Evolutionary conservation across 1,140 invertebrate species (phyloP).

Genomic region (Amyelois transitella): DNA sequence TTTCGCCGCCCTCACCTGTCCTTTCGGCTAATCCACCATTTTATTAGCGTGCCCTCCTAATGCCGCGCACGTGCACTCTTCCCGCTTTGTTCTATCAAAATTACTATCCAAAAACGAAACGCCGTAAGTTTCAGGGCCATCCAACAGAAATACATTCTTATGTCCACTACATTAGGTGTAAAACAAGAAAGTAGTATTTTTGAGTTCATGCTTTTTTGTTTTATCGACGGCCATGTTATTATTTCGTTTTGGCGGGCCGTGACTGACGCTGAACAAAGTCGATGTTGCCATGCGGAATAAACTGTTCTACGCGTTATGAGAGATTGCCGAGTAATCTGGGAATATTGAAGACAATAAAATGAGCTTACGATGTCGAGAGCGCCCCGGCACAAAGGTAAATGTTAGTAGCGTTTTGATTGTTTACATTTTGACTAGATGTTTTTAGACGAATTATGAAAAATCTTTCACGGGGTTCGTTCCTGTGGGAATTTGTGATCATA

Average conservation of each 20-base stretch:
- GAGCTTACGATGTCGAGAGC: constrained; percentile 54
- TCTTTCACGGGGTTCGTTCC: no score
- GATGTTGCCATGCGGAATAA: constrained; percentile 72
- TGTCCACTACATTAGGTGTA: constrained; percentile 8
- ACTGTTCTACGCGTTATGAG: constrained; percentile 70
- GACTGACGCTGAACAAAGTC: constrained; percentile 64
- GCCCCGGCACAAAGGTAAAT: constrained; percentile 40
- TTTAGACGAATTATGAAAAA: neutral
- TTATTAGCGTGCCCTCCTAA: constrained; percentile 60
- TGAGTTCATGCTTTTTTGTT: constrained; percentile 3
- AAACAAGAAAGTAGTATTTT: constrained; percentile 1
- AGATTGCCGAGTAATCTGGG: constrained; percentile 71
- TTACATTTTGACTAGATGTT: constrained; percentile 1
- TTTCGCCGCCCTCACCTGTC: constrained; percentile 65
- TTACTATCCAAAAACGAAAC: constrained; percentile 22
- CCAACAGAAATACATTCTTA: constrained; percentile 19
- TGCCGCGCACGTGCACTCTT: constrained; percentile 56
- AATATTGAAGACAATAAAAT: constrained; percentile 74
- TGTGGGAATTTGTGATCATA: no score
- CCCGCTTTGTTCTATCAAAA: constrained; percentile 64
- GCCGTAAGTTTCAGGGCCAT: constrained; percentile 6
- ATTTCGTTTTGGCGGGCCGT: constrained; percentile 67
- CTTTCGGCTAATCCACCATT: constrained; percentile 58
- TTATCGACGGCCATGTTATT: constrained; percentile 49
- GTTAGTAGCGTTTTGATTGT: constrained; percentile 18